These are phyloP conservation scores for Herpetotheres cachinnans DNA, from an alignment of 2,113 vertebrate genomes.

Conservation along the genomic window DNA sequence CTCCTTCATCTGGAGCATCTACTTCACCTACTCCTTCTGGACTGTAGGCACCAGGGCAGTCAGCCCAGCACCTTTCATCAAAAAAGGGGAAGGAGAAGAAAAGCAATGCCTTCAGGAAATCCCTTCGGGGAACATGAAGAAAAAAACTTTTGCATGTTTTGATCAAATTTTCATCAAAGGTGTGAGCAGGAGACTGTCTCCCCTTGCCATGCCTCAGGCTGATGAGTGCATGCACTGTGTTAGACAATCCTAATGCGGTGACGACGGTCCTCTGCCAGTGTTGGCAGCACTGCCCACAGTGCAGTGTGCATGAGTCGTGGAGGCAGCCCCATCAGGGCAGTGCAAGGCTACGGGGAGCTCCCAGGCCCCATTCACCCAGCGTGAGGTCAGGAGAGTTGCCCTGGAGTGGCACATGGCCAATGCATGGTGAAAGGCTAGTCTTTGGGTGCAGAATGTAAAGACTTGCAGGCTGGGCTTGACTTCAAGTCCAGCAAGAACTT, in stretches of 20 bases:
- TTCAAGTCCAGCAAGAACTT: not conserved
- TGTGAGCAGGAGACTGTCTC: not conserved
- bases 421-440: not conserved
- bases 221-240: rapidly evolving
- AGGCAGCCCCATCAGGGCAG: not conserved
- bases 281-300: not conserved
- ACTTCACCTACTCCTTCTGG: too few relatives aligned
- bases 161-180: not conserved
- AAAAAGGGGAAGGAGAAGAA: not conserved
- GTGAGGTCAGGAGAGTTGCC: not conserved
- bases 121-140: not conserved
- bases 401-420: not conserved
- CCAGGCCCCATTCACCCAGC: rapidly evolving
- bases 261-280: rapidly evolving
- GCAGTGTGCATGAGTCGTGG: rapidly evolving
- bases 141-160: not conserved
- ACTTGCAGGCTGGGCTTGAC: not conserved
- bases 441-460: not conserved
- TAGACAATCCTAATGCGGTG: rapidly evolving
- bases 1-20: not conserved
- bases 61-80: not conserved
- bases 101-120: not conserved
- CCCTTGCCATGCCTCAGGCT: rapidly evolving
- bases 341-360: not conserved
- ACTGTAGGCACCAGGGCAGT: not conserved